phyloP scores from a whole-genome alignment of 2,797 vertebrate genomes.

The Poeciliopsis turneri region DNA sequence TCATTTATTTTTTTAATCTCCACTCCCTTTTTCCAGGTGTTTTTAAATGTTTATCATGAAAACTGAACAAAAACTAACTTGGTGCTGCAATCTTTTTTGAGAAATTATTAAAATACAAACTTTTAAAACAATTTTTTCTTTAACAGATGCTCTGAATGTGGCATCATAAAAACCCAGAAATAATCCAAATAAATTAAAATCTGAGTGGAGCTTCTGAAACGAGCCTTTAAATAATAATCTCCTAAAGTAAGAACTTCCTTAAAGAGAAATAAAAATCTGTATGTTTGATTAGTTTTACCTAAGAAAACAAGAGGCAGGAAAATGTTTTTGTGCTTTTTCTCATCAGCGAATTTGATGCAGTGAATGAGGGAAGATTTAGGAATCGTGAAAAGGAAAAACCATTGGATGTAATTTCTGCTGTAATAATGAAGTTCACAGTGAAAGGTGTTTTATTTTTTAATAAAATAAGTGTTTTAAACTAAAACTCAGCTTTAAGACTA shows the following conservation, averaged over 20 bases:
- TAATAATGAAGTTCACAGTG: background rate
- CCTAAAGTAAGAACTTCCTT: background rate
- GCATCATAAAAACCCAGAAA: background rate
- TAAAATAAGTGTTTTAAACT: background rate
- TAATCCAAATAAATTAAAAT: background rate
- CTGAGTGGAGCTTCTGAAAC: background rate
- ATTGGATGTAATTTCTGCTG: background rate
- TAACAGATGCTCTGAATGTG: background rate
- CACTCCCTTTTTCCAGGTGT: too few species aligned
- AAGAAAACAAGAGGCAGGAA: too few species aligned
- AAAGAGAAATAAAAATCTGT: background rate
- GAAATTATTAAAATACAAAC: background rate
- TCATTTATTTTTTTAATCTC: background rate
- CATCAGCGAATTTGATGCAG: too few species aligned
- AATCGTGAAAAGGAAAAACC: background rate
- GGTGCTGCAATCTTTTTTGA: background rate
- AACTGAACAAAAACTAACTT: background rate
- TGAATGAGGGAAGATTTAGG: background rate
- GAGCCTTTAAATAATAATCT: background rate
- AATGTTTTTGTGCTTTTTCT: too few species aligned
- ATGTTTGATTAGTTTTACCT: background rate
- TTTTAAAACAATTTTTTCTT: background rate
- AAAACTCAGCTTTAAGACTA: background rate
- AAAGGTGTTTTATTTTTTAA: background rate
- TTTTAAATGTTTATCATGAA: background rate